Evolutionary conservation across 2,113 vertebrate species (phyloP), one percentile per base, ranked within the genome.

Genomic region (Mus spicilegus): DNA sequence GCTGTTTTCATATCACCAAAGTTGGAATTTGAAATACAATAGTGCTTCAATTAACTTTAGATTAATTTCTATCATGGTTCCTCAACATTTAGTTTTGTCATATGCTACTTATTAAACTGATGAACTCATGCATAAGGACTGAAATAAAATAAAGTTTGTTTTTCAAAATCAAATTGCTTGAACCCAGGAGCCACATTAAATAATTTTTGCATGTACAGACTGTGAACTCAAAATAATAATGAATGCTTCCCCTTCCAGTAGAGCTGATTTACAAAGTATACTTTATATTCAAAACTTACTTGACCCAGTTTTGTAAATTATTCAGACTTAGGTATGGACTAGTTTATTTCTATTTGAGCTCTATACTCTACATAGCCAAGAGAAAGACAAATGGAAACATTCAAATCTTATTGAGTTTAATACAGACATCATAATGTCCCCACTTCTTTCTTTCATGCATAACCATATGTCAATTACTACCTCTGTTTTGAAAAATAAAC

Each of bases 1-100:
- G 33, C 16, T 54, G 10, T 7, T 82, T 82, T 61, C 19, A 26
- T 39, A 16, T 26, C 19, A 81, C 8, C 36, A 82, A 26, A 0
- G 7, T 36, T n/a, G 17, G 58, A 9, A 10, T 82, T 61, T 42
- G 26, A 85, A 19, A 72, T 46, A 72, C n/a, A 95, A 33, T 58
- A 46, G 30, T 76, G 4, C 28, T 88, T 93, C 26, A 51, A 33
- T n/a, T 73, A 7, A 82, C 42, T 76, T 89, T 33, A 56, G 28
- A 26, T 72, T 17, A 75, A 36, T 93, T 81, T 87, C 69, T 7
- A 3, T 72, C 3, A 54, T 0, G 46, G 0, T 28, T 87, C 20
- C 89, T 84, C 16, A 87, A 33, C 86, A 87, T 90, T 96, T 39
- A 39, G 61, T 94, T 96, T 87, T 63, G 8, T 42, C 42, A 36